Percentiles rank a stretch among this genome's conserved stretches.
These are phyloP conservation scores for Potamarius usumacintae DNA, from an alignment of 2,113 vertebrate genomes.

Conservation along the genomic window DNA sequence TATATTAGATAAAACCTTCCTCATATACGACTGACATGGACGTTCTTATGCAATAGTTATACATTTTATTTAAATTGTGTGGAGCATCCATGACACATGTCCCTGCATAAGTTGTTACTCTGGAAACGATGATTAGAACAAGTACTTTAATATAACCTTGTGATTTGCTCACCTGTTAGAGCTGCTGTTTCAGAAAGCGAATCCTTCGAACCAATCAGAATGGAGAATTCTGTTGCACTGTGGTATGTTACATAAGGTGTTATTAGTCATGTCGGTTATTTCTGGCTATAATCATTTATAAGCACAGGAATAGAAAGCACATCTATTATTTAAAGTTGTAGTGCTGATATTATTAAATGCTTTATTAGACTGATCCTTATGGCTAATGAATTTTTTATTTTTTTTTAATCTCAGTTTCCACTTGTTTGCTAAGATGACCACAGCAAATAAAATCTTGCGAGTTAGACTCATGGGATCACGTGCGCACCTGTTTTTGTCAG, in stretches of 20 bases:
- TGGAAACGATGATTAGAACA: not conserved
- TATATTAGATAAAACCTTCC: not conserved
- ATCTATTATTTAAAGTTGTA: conserved; percentile 34
- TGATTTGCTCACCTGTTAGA: not conserved
- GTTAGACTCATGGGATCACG: not conserved
- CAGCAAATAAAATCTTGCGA: not conserved
- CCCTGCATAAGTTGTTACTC: not conserved
- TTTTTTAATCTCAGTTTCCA: not conserved
- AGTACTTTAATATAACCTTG: not conserved
- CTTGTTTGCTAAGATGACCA: not conserved
- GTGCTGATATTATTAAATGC: conserved; percentile 18
- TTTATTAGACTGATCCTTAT: not conserved
- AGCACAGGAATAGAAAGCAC: conserved; percentile 44
- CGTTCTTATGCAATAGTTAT: not conserved
- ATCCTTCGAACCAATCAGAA: not conserved
- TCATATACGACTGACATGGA: not conserved
- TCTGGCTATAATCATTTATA: conserved; percentile 37
- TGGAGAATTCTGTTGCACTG: not conserved
- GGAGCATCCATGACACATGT: not conserved
- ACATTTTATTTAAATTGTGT: not conserved
- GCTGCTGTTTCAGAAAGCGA: not conserved
- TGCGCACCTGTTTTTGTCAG: not conserved
- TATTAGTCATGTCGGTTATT: conserved; percentile 30
- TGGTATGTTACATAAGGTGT: conserved; percentile 7
- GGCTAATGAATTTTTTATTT: not conserved